Conservation (phyloP, 2,888 invertebrate species). For the Parascotia fuliginaria region DNA sequence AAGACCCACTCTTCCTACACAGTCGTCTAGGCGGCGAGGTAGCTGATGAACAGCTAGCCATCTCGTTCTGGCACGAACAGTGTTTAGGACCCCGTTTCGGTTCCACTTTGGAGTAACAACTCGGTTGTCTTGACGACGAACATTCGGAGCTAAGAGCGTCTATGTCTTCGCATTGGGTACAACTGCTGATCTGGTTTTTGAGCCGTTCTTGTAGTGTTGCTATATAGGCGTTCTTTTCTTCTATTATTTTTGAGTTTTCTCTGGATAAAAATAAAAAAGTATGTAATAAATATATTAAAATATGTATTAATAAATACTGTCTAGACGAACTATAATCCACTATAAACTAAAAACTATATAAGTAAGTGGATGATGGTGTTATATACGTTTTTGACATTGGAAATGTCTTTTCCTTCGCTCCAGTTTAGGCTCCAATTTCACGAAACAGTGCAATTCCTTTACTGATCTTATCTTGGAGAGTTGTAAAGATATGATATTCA, state of each 20-base stretch:
- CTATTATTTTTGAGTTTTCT: constrained; percentile 59
- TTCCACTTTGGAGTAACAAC: constrained; percentile 32
- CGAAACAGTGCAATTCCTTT: too few species aligned
- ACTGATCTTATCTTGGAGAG: too few species aligned
- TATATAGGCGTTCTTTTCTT: constrained; percentile 57
- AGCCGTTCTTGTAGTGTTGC: constrained; percentile 44
- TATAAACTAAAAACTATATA: too few species aligned
- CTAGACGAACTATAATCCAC: too few species aligned
- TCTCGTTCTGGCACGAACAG: constrained; percentile 45
- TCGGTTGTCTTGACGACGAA: constrained; percentile 24
- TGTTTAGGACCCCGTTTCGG: constrained; percentile 21
- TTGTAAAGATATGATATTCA: too few species aligned
- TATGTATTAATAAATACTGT: too few species aligned
- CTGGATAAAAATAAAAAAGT: constrained; percentile 42
- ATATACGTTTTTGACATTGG: too few species aligned
- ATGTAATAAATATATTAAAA: too few species aligned
- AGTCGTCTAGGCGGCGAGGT: constrained; percentile 56
- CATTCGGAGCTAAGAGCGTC: constrained; percentile 44
- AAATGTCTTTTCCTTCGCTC: too few species aligned
- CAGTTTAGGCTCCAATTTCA: too few species aligned
- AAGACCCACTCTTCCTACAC: constrained; percentile 45
- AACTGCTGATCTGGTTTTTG: constrained; percentile 21
- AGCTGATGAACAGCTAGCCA: constrained; percentile 53
- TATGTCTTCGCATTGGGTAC: constrained; percentile 28
- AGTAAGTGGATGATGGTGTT: too few species aligned